Evolutionary conservation across 1,140 invertebrate species (phyloP).

Genomic region (Holcopasites calliopsidis): DNA sequence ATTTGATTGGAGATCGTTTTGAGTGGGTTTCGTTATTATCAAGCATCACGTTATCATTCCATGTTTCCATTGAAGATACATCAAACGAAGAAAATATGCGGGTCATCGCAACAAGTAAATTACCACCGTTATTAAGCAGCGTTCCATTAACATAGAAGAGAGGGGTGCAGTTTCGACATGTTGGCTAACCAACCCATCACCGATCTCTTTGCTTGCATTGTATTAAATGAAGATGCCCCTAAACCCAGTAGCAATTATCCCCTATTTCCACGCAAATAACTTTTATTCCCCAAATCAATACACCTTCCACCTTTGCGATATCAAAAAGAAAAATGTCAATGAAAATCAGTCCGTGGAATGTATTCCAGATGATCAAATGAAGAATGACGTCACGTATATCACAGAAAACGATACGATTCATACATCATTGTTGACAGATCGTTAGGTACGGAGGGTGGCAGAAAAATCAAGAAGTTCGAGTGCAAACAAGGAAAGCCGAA

Average conservation of each 20-base stretch:
- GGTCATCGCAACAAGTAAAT: conserved; percentile 23
- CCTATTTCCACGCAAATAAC: conserved; percentile 1
- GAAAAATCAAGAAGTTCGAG: not conserved
- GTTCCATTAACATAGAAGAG: conserved; percentile 11
- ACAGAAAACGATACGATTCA: not conserved
- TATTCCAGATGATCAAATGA: not conserved
- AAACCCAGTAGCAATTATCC: not conserved
- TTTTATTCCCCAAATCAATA: too few species aligned
- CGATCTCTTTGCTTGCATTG: not conserved
- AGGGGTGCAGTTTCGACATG: not conserved
- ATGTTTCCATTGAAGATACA: conserved; percentile 15
- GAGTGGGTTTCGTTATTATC: not conserved
- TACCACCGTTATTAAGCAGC: conserved; percentile 11
- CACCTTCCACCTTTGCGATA: not conserved
- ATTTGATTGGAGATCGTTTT: not conserved
- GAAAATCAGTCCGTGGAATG: not conserved
- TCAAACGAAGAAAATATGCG: conserved; percentile 22
- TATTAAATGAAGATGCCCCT: not conserved
- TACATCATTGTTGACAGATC: conserved; percentile 28
- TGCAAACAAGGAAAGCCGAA: conserved; percentile 4
- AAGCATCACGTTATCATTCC: not conserved
- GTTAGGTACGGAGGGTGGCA: not conserved
- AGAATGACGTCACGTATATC: not conserved
- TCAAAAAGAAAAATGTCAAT: not conserved
- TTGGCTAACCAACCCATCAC: not conserved